These are phyloP conservation scores for Synergus japonicus DNA, from an alignment of 2,888 invertebrate species.

Conservation along the genomic window DNA sequence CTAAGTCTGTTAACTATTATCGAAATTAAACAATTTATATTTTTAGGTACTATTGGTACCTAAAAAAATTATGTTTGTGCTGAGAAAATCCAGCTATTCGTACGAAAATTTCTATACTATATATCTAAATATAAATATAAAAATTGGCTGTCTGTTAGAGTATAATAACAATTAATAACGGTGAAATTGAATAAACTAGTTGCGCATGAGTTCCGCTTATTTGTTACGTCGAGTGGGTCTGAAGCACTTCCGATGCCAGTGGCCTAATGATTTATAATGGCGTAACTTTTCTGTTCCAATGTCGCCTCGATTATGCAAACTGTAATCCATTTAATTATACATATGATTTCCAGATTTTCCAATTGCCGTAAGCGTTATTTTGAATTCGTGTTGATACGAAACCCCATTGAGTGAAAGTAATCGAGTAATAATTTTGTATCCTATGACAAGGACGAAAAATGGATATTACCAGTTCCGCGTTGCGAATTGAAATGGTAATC, in stretches of 20 bases:
- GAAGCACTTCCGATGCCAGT: conserved; percentile 30
- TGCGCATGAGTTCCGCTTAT: conserved; percentile 29
- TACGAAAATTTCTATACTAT: too few relatives aligned
- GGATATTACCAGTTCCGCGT: conserved; percentile 45
- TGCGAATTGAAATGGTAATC: neutral
- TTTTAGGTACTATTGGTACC: too few relatives aligned
- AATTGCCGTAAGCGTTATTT: neutral
- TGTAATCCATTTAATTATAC: neutral
- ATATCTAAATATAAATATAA: neutral
- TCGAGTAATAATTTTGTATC: conserved; percentile 51
- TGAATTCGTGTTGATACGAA: conserved; percentile 2
- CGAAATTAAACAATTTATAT: too few relatives aligned
- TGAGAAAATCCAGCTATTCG: too few relatives aligned
- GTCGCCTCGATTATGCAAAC: conserved; percentile 18
- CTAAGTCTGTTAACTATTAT: too few relatives aligned
- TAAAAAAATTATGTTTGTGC: too few relatives aligned
- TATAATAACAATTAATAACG: conserved; percentile 29
- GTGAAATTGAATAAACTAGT: conserved; percentile 21
- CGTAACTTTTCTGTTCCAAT: conserved; percentile 19
- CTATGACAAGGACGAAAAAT: conserved; percentile 47
- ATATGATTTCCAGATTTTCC: neutral
- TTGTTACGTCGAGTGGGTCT: conserved; percentile 33
- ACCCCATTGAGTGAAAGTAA: conserved; percentile 52
- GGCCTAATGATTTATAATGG: conserved; percentile 16
- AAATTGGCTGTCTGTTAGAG: neutral